Base-by-base conservation (phyloP, 2,113 vertebrate genomes). In the Sitta europaea region DNA sequence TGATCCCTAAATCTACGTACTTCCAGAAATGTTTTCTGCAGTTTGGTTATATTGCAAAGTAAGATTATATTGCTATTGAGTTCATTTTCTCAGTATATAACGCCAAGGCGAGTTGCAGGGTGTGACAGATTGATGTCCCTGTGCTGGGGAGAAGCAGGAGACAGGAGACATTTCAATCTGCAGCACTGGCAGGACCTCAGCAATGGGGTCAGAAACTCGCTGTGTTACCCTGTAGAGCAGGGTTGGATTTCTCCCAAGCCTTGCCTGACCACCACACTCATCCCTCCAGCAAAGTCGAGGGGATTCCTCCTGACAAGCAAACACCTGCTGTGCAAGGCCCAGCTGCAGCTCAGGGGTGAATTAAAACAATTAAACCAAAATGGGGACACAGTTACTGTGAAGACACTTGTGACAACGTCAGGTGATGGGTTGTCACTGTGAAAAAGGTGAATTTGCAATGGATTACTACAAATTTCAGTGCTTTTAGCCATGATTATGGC, bases 21-120 rank as follows among this genome's bases (percentile, higher is more conserved):
- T 97, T 98, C 77, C 92, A 93, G 81, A 97, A 97, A 96, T 97
- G 94, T 95, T 97, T 97, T 97, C 91, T 97, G 35, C 62, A 95
- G 96, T 97, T 98, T 95, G 88, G 96, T 97, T 98, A 97, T 97
- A 98, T 96, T 97, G 95, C 93, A 98, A 98, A 98, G 96, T 97
- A 97, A 97, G 97, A 98, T 97, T 97, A 97, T 98, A 97, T 97
- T 96, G 96, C 95, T 98, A 96, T 62, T 95, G 94, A 97, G 96
- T 97, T 98, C 92, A 97, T 98, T 98, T 98, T 96, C 96, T 97
- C 97, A 93, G 93, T 97, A 95, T 96, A 96, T 97, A 97, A 98
- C 82, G 97, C 92, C 95, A 97, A 97, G 95, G 83, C 50, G 80
- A 97, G 95, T 83, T 98, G 97, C 93, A 92, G 88, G 93, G 93